Percentiles rank a stretch among this genome's conserved stretches.
Conservation (phyloP, 2,113 vertebrate genomes). For the Procavia capensis region DNA sequence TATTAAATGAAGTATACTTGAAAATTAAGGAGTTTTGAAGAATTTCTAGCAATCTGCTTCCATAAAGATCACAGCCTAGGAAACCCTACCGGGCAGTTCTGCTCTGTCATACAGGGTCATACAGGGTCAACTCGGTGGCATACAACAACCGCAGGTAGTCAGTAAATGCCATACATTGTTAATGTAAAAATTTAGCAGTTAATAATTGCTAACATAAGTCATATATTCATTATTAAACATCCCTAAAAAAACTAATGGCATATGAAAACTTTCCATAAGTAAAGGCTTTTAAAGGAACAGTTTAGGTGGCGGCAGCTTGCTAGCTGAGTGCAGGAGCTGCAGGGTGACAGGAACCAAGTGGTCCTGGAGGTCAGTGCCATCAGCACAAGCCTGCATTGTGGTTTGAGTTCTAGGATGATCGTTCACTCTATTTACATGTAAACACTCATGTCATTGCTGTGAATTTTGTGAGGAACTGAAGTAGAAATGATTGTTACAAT, state of each 20-base stretch:
- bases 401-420: not conserved
- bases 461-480: not conserved
- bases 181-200: slow-evolving; percentile 40
- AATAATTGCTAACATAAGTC: not conserved
- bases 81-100: too few relatives aligned
- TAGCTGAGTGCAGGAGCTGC: not conserved
- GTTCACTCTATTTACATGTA: not conserved
- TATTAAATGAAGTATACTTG: slow-evolving; percentile 5
- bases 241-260: not conserved
- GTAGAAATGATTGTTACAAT: not conserved
- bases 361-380: not conserved
- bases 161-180: not conserved
- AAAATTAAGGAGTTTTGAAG: not conserved
- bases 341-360: not conserved
- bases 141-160: not conserved
- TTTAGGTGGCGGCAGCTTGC: not conserved
- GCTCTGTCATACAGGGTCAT: too few relatives aligned
- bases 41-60: not conserved
- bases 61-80: too few relatives aligned
- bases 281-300: not conserved
- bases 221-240: not conserved
- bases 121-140: too few relatives aligned
- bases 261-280: not conserved
- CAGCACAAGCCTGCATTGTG: not conserved
- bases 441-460: not conserved